These are phyloP conservation scores for Lathronympha strigana DNA, from an alignment of 2,888 invertebrate genomes.

Conservation along the genomic window DNA sequence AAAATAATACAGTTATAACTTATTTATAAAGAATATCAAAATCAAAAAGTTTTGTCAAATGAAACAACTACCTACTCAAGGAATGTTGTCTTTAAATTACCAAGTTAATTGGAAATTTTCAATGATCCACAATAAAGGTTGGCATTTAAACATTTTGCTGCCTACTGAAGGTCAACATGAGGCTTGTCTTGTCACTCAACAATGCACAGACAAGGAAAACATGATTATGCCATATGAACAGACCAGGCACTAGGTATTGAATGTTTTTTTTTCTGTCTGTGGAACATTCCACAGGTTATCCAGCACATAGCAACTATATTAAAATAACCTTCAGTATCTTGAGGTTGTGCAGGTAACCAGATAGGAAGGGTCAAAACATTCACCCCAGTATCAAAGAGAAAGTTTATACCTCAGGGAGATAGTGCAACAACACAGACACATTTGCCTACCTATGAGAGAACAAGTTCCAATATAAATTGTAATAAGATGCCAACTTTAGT, in stretches of 20 bases:
- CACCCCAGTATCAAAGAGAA: conserved; percentile 39
- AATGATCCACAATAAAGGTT: conserved; percentile 27
- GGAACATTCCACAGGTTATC: conserved; percentile 6
- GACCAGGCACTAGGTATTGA: not conserved
- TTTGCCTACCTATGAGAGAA: conserved; percentile 14
- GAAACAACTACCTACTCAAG: conserved; percentile 10
- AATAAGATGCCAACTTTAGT: not conserved
- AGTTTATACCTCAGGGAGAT: conserved; percentile 30
- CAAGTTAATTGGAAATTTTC: conserved; percentile 20
- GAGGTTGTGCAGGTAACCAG: conserved; percentile 37
- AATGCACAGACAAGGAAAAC: conserved; percentile 31
- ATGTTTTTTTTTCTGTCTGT: conserved; percentile 5
- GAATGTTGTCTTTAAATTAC: conserved; percentile 20
- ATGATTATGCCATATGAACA: conserved; percentile 5
- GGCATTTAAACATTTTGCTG: conserved; percentile 35
- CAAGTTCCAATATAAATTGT: not conserved
- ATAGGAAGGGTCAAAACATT: conserved; percentile 34
- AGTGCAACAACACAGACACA: conserved; percentile 4
- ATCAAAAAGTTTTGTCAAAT: not conserved
- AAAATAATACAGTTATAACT: too few species aligned
- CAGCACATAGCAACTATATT: conserved; percentile 29
- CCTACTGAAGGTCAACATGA: conserved; percentile 37
- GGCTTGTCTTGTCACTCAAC: conserved; percentile 25
- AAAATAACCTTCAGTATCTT: conserved; percentile 22
- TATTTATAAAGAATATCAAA: too few species aligned